Evolutionary conservation across 2,797 vertebrate genomes (phyloP).

Genomic region (Iguana delicatissima): DNA sequence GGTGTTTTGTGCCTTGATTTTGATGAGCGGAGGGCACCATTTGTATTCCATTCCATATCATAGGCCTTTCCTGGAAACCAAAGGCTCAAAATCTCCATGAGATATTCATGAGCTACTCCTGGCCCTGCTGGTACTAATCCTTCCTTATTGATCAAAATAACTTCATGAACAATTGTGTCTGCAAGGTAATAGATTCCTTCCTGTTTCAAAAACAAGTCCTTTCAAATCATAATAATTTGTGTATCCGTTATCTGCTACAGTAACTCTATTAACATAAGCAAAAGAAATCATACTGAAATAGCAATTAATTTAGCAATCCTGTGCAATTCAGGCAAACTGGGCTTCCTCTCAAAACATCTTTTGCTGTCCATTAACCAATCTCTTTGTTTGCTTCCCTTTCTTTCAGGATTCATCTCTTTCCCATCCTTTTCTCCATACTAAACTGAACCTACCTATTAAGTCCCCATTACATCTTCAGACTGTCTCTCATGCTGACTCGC

Average conservation of each 20-base stretch:
- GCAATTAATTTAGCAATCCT: neutral
- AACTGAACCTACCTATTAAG: constrained; percentile 67
- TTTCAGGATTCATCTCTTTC: constrained; percentile 63
- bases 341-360: neutral
- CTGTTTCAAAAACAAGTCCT: neutral
- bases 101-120: neutral
- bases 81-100: too few species aligned
- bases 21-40: too few species aligned
- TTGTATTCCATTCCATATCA: too few species aligned
- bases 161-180: neutral
- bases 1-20: too few species aligned
- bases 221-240: neutral
- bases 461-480: constrained; percentile 57
- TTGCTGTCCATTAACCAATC: constrained; percentile 42
- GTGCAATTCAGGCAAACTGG: neutral
- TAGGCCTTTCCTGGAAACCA: too few species aligned
- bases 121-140: neutral
- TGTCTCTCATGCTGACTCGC: constrained; percentile 56
- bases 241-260: neutral
- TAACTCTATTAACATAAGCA: neutral
- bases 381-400: constrained; percentile 61
- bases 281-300: neutral
- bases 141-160: neutral
- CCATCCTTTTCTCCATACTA: constrained; percentile 67
- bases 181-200: neutral